Percentiles rank a stretch among this genome's conserved stretches.
Evolutionary conservation across 2,888 invertebrate genomes (phyloP).

Genomic region (Pseudoips prasinana): DNA sequence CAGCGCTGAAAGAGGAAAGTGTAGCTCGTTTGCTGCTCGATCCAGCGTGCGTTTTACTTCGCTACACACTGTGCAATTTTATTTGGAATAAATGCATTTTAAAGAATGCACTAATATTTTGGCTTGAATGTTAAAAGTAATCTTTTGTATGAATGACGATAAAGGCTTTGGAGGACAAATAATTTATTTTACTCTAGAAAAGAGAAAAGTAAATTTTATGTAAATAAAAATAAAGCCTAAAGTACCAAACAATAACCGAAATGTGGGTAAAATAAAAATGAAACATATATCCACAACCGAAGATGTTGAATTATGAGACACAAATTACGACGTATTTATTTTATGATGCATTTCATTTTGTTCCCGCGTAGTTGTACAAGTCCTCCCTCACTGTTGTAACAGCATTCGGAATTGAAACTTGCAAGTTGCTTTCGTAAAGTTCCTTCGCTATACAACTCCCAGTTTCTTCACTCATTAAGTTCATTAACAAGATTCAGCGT

Average conservation of each 20-base stretch:
- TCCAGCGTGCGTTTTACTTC: conserved; percentile 17
- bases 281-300: too few species aligned
- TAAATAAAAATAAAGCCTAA: too few species aligned
- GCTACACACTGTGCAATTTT: conserved; percentile 2
- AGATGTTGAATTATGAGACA: conserved; percentile 28
- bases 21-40: conserved; percentile 34
- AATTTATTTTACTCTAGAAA: too few species aligned
- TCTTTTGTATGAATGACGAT: too few species aligned
- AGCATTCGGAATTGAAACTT: conserved; percentile 65
- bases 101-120: too few species aligned
- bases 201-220: too few species aligned
- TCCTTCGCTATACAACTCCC: conserved; percentile 56
- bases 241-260: too few species aligned
- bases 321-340: conserved; percentile 45
- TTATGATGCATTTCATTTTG: conserved; percentile 58
- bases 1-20: conserved; percentile 32
- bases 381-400: conserved; percentile 48
- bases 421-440: conserved; percentile 60
- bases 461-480: conserved; percentile 73
- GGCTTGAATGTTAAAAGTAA: too few species aligned
- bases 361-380: conserved; percentile 40
- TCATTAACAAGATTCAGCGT: conserved; percentile 73
- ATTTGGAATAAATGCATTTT: conserved; percentile 3
- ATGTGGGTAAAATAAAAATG: too few species aligned
- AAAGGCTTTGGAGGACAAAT: too few species aligned